A percentile compares a stretch with the other conserved stretches of the same genome.
These are phyloP conservation scores for Drosophila austrosaltans DNA, from an alignment of 2,888 invertebrate species.

Conservation along the genomic window DNA sequence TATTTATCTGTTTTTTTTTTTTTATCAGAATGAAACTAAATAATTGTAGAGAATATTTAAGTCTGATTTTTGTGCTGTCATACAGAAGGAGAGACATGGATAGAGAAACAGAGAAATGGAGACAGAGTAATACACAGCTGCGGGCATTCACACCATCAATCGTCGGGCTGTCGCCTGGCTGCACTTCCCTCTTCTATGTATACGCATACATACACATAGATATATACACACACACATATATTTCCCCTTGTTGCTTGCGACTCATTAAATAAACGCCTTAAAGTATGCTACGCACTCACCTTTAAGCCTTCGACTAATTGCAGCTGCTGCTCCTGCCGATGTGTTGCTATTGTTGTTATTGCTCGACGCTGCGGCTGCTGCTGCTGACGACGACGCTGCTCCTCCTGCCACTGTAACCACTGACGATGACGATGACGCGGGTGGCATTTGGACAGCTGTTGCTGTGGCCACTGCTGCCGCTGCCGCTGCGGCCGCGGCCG, in stretches of 20 bases:
- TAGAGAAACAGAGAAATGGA: constrained; percentile 9
- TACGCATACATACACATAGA: background rate
- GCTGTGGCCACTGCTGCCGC: constrained; percentile 68
- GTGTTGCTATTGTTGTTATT: constrained; percentile 68
- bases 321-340: constrained; percentile 51
- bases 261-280: constrained; percentile 50
- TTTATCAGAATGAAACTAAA: background rate
- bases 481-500: constrained; percentile 71
- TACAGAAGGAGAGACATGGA: constrained; percentile 11
- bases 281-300: constrained; percentile 56
- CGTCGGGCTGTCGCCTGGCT: constrained; percentile 44
- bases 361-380: constrained; percentile 36
- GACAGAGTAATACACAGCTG: constrained; percentile 54
- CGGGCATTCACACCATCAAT: constrained; percentile 64
- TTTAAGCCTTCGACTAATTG: constrained; percentile 76
- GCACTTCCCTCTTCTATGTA: constrained; percentile 44
- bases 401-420: constrained; percentile 48
- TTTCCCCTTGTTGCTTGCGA: background rate
- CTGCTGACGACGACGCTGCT: constrained; percentile 58
- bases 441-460: constrained; percentile 58
- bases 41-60: constrained; percentile 5
- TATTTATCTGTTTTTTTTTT: too few species aligned
- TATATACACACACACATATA: background rate
- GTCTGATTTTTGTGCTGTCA: constrained; percentile 6
- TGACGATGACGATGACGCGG: constrained; percentile 60